phyloP scores from a whole-genome alignment of 2,113 vertebrate genomes.

The Leptobrachium leishanense region DNA sequence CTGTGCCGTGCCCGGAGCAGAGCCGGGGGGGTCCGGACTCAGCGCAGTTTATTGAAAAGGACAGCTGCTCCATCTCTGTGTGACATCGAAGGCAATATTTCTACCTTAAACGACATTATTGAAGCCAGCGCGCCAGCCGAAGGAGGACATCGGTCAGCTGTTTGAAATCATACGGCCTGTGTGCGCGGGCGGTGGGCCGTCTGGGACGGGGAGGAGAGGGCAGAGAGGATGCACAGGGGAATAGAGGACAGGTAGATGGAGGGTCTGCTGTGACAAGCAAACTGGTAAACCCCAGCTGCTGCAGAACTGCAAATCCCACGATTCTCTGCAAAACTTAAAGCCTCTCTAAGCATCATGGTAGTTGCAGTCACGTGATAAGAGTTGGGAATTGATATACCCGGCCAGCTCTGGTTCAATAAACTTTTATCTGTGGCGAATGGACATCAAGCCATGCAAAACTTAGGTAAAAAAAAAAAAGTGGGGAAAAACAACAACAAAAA shows the following conservation, averaged over 20 bases:
- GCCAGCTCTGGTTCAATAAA: no score
- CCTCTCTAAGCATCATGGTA: no score
- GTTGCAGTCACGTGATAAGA: no score
- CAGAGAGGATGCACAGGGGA: neutral
- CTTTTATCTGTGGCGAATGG: no score
- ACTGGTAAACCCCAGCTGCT: neutral
- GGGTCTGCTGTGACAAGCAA: neutral
- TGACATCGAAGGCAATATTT: conserved; percentile 46
- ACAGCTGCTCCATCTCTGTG: conserved; percentile 46
- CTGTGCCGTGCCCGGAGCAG: neutral
- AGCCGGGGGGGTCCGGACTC: neutral
- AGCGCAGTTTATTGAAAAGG: conserved; percentile 47
- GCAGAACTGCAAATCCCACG: no score
- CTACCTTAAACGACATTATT: conserved; percentile 29
- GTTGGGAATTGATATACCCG: no score
- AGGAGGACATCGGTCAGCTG: conserved; percentile 32
- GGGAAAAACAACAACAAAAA: no score
- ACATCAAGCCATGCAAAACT: no score
- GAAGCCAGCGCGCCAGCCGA: neutral
- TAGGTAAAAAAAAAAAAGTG: no score
- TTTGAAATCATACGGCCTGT: neutral
- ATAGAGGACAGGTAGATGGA: neutral
- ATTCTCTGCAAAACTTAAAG: no score
- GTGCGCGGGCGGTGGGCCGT: neutral
- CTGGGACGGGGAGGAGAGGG: neutral